Evolutionary conservation across 2,888 invertebrate species (phyloP), one percentile per base, ranked within the genome.

Genomic region (Lathronympha strigana): DNA sequence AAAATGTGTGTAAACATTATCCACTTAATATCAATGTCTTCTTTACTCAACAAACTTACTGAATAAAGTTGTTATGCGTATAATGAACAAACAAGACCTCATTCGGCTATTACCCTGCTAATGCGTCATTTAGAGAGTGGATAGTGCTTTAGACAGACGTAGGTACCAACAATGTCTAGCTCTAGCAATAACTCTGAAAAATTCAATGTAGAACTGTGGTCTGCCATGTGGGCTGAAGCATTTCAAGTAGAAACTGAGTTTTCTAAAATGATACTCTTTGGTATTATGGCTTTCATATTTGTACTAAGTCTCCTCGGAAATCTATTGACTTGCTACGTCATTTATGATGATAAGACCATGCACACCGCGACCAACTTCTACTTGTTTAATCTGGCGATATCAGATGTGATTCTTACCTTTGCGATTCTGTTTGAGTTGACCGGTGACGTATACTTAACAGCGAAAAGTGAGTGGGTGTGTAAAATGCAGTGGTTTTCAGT

Each of bases 321-420:
- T 67, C 67, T 90, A 49, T 73, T 92, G 70, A 84, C 91, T 66
- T 87, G 89, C 76, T 69, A 90, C 75, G 78, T 93, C 72, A 78
- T 90, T 61, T 87, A 85, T 71, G 79, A 74, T 49, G 87, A 89
- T 67, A 86, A 74, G 55, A 82, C 79, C 17, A 87, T 89, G 88
- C 88, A 87, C 62, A 88, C 89, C 0, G 83, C 83, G 0, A 90
- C 87, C 15, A 90, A 90, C 68, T 88, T 78, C 60, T 90, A 90
- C 68, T 73, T 90, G 2, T 87, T 90, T 64, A 83, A 88, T 70
- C 73, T 90, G 67, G 90, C 89, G 0, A 76, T 86, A 1, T 86
- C 89, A 0, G 90, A 90, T 67, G 68, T 87, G 13, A 70, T 89
- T 0, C 82, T 84, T 0, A 79, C 87, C 0, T 79, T 87, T 19